These are phyloP conservation scores for Anarsia innoxiella DNA, from an alignment of 2,888 invertebrate genomes.

Conservation along the genomic window DNA sequence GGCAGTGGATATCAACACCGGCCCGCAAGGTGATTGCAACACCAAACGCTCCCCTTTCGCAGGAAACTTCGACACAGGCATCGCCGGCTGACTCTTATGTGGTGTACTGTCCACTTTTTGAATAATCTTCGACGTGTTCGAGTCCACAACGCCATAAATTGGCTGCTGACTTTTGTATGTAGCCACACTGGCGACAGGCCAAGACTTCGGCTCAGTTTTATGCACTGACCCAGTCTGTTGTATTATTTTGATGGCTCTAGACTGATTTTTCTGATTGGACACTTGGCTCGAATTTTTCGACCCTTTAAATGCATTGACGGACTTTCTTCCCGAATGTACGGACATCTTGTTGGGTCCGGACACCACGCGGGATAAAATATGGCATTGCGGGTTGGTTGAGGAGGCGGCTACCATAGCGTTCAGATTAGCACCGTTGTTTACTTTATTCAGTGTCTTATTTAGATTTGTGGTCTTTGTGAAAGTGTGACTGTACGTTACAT, in stretches of 20 bases:
- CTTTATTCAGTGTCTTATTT: slow-evolving; percentile 57
- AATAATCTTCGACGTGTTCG: slow-evolving; percentile 58
- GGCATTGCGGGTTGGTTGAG: slow-evolving; percentile 61
- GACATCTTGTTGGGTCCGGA: slow-evolving; percentile 69
- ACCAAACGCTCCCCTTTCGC: slow-evolving; percentile 56
- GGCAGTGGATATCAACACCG: slow-evolving; percentile 60
- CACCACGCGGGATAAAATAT: slow-evolving; percentile 64
- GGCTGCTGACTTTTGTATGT: slow-evolving; percentile 56
- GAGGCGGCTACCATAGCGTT: slow-evolving; percentile 61
- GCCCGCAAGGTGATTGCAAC: slow-evolving; percentile 63
- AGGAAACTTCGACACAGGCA: slow-evolving; percentile 38
- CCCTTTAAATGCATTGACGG: slow-evolving; percentile 53
- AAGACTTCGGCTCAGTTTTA: slow-evolving; percentile 58
- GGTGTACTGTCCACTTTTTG: slow-evolving; percentile 66
- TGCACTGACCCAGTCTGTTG: slow-evolving; percentile 60
- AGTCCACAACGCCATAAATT: slow-evolving; percentile 48
- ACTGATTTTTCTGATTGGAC: slow-evolving; percentile 53
- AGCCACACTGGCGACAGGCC: slow-evolving; percentile 51
- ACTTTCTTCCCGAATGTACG: slow-evolving; percentile 62
- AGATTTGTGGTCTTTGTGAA: slow-evolving; percentile 60
- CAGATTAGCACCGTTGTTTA: slow-evolving; percentile 68
- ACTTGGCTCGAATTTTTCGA: slow-evolving; percentile 50
- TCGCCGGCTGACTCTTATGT: slow-evolving; percentile 34
- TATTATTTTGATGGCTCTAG: slow-evolving; percentile 73
- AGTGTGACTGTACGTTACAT: slow-evolving; percentile 58